A percentile compares a stretch with the other conserved stretches of the same genome.
These are phyloP conservation scores for Ernsta delagoae DNA, from an alignment of 2,888 invertebrate genomes.

Conservation along the genomic window DNA sequence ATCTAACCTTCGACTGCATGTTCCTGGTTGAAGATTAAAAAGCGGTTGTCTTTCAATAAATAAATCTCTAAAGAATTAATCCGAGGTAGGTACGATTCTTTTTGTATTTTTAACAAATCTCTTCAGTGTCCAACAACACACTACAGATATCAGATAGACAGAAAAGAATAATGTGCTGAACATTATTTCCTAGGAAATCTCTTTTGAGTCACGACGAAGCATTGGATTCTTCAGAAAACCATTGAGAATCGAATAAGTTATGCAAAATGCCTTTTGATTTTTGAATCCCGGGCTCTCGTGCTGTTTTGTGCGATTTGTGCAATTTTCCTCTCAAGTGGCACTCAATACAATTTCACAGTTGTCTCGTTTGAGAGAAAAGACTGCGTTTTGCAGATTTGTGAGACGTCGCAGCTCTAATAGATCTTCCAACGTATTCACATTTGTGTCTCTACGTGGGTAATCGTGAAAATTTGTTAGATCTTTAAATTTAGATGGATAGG, in stretches of 20 bases:
- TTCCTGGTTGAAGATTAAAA: no score
- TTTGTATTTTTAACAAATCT: no score
- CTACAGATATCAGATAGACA: no score
- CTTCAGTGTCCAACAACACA: no score
- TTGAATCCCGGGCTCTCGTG: constrained; percentile 15
- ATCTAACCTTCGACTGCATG: no score
- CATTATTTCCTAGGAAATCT: neutral
- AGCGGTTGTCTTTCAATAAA: no score
- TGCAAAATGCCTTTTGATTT: constrained; percentile 32
- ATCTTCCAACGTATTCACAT: neutral
- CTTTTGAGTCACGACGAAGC: no score
- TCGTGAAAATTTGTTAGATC: neutral
- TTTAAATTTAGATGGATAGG: no score
- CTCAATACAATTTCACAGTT: constrained; percentile 36
- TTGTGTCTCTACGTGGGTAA: neutral
- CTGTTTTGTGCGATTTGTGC: constrained; percentile 25
- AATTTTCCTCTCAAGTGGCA: constrained; percentile 35
- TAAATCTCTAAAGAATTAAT: no score
- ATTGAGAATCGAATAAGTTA: neutral
- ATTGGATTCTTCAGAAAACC: neutral
- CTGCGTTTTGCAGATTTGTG: constrained; percentile 13
- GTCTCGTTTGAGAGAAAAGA: constrained; percentile 27
- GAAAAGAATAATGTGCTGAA: no score
- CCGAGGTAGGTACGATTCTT: no score
- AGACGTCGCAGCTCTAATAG: neutral